Conservation (phyloP, 2,797 vertebrate species). For the Nyctibius grandis region DNA sequence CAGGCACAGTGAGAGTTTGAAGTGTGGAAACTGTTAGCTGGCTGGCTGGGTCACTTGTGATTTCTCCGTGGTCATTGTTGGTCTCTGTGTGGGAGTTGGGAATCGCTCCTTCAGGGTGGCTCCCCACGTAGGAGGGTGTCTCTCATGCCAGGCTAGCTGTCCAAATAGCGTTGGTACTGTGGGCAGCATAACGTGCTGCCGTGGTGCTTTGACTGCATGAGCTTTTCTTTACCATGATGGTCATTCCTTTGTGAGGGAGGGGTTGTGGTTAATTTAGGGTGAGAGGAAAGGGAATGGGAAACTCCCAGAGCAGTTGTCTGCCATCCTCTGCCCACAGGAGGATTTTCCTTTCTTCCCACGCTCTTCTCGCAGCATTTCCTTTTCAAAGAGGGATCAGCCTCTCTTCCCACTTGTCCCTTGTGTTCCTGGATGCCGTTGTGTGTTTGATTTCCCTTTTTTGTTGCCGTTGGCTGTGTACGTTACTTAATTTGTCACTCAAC, state of each 20-base stretch:
- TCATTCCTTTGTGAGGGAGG: not conserved
- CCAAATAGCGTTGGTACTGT: not conserved
- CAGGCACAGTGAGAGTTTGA: not conserved
- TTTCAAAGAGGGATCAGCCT: not conserved
- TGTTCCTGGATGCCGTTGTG: not conserved
- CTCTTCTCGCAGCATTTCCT: not conserved
- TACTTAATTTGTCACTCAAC: not conserved
- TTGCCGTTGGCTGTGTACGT: rapidly evolving
- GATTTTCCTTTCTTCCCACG: not conserved
- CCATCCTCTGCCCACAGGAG: not conserved
- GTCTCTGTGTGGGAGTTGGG: not conserved
- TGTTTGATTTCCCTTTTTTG: not conserved
- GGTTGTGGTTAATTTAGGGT: not conserved
- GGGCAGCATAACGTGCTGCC: rapidly evolving
- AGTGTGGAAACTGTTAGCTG: not conserved
- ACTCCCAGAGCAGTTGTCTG: not conserved
- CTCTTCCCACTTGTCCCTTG: not conserved
- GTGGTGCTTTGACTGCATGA: not conserved
- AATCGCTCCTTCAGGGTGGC: not conserved
- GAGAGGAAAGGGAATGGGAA: not conserved
- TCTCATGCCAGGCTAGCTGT: not conserved
- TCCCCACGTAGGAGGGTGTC: rapidly evolving
- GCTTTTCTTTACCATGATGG: not conserved
- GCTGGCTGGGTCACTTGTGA: not conserved
- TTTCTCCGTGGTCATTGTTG: not conserved